Evolutionary conservation across 2,113 vertebrate genomes (phyloP).

Genomic region (Gulo gulo): DNA sequence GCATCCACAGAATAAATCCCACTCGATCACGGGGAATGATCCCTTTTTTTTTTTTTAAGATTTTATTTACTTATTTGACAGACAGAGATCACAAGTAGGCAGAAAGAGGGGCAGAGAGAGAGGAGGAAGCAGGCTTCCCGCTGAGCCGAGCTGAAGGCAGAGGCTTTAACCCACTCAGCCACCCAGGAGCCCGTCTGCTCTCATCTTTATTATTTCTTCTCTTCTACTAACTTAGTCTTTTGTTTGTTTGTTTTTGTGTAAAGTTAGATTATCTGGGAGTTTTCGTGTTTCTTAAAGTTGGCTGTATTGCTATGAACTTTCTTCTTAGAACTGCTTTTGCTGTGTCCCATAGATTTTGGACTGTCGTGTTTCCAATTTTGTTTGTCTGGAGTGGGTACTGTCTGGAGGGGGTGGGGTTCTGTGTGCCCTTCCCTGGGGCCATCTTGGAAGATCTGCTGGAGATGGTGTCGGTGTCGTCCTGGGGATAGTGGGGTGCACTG

Average conservation of each 20-base stretch:
- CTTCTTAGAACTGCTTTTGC: not conserved
- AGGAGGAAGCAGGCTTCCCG: too few relatives aligned
- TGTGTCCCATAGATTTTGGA: not conserved
- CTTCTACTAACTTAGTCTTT: not conserved
- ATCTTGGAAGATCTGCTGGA: not conserved
- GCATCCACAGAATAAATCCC: not conserved
- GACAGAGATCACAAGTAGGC: too few relatives aligned
- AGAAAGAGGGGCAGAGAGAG: too few relatives aligned
- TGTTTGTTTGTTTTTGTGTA: not conserved
- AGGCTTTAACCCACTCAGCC: too few relatives aligned
- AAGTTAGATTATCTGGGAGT: not conserved
- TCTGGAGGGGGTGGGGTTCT: not conserved
- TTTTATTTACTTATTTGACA: too few relatives aligned
- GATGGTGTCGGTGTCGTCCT: not conserved
- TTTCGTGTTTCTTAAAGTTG: not conserved
- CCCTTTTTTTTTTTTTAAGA: not conserved
- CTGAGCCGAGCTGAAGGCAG: too few relatives aligned
- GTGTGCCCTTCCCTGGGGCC: not conserved
- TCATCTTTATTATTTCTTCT: not conserved
- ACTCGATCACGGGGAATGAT: not conserved
- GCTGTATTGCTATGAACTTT: not conserved
- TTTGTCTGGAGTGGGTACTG: not conserved
- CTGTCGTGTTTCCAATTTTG: not conserved
- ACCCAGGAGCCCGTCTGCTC: not conserved
- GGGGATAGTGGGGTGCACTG: not conserved